These are phyloP conservation scores for Turritopsis rubra DNA, from an alignment of 30 jellyfish, hydroid and myxozoan genomes.

Conservation along the genomic window DNA sequence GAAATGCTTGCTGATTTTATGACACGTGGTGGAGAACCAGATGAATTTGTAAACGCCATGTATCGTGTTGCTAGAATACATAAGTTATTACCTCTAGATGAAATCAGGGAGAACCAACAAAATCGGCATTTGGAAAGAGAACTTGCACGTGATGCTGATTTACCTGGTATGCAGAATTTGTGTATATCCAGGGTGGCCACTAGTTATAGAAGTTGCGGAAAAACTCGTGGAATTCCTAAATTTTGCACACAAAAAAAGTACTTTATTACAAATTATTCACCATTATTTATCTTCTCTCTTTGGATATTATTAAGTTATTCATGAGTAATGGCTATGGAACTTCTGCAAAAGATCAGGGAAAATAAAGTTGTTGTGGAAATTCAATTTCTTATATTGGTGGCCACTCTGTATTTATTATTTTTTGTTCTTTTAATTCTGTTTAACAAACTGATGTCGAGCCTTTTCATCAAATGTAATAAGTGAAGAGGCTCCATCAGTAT, in stretches of 20 bases:
- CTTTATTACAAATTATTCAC: no score
- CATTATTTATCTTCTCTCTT: no score
- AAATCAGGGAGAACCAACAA: constrained; percentile 70
- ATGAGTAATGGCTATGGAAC: no score
- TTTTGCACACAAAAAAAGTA: no score
- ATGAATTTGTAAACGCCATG: constrained; percentile 47
- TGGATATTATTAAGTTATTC: no score
- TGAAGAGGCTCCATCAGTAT: not conserved
- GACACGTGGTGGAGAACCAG: constrained; percentile 69
- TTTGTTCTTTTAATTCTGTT: not conserved
- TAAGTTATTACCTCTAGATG: constrained; percentile 51
- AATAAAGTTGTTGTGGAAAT: no score
- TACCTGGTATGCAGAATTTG: not conserved
- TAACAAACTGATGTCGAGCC: not conserved
- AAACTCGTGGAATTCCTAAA: no score
- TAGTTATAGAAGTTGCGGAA: no score
- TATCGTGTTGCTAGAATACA: constrained; percentile 53
- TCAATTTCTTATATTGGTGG: no score
- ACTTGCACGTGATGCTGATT: not conserved
- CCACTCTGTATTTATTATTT: no score
- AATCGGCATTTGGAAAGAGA: constrained; percentile 46
- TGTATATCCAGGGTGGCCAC: no score
- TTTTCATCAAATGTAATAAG: not conserved
- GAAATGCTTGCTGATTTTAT: constrained; percentile 51
- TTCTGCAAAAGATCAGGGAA: no score